Evolutionary conservation across 2,888 invertebrate genomes (phyloP).

Genomic region (Herminia tarsipennalis): DNA sequence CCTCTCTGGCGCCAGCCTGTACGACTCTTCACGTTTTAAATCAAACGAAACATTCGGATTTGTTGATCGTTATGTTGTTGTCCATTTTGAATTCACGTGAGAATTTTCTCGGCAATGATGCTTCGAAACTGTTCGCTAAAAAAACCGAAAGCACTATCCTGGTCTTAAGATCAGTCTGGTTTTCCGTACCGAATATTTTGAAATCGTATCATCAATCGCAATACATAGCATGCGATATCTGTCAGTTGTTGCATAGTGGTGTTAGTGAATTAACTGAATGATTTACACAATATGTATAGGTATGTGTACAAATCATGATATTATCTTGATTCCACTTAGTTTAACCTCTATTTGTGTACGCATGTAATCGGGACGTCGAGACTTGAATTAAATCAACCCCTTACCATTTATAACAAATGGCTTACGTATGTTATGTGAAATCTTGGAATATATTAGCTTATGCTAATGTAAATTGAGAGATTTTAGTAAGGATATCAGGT

Average conservation of each 20-base stretch:
- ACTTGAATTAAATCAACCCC: constrained; percentile 31
- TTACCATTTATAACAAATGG: constrained; percentile 28
- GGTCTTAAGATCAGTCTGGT: too few relatives aligned
- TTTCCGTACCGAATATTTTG: too few relatives aligned
- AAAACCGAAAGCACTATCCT: too few relatives aligned
- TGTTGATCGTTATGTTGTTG: neutral
- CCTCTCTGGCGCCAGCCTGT: constrained; percentile 15
- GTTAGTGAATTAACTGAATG: constrained; percentile 9
- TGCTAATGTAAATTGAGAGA: constrained; percentile 23
- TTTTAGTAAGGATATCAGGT: neutral
- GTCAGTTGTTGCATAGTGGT: too few relatives aligned
- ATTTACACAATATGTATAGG: constrained; percentile 16
- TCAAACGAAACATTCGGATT: constrained; percentile 14
- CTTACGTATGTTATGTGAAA: constrained; percentile 25
- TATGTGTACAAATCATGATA: constrained; percentile 11
- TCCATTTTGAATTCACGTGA: too few relatives aligned
- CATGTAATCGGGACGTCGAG: constrained; percentile 21
- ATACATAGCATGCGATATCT: too few relatives aligned
- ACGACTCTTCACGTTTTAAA: constrained; percentile 13
- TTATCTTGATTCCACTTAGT: constrained; percentile 33
- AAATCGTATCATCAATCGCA: too few relatives aligned
- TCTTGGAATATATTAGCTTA: constrained; percentile 23
- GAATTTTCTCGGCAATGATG: too few relatives aligned
- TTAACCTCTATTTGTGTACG: constrained; percentile 12
- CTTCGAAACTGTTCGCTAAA: too few relatives aligned